Conservation (phyloP, 1,140 invertebrate genomes). For the Hyposmocoma kahamanoa region DNA sequence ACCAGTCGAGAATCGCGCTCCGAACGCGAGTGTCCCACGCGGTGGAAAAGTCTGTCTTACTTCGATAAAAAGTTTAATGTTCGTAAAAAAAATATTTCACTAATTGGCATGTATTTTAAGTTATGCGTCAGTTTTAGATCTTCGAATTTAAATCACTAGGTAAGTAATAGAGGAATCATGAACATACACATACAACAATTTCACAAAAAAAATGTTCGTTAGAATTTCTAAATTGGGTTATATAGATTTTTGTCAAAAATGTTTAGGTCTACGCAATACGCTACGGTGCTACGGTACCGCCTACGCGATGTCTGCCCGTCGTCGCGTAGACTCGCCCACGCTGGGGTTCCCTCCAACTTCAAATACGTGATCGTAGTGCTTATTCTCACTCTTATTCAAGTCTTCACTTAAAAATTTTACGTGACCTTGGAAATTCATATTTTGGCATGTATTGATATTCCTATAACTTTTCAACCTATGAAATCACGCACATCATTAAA, state of each 20-base stretch:
- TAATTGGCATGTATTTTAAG: background rate
- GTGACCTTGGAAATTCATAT: background rate
- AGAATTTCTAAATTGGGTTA: slow-evolving; percentile 1
- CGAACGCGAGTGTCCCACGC: too few species aligned
- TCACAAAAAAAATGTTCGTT: background rate
- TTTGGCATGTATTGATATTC: too few species aligned
- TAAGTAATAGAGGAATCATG: background rate
- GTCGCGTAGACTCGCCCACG: slow-evolving; percentile 67
- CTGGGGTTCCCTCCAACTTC: slow-evolving; percentile 20
- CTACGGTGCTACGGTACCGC: slow-evolving; percentile 45
- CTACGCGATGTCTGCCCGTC: slow-evolving; percentile 61
- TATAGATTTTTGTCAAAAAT: too few species aligned
- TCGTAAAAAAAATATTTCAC: too few species aligned
- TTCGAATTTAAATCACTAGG: too few species aligned
- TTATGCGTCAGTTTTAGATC: too few species aligned
- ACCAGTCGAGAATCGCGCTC: too few species aligned
- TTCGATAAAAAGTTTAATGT: too few species aligned
- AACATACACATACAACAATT: background rate
- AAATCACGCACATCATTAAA: too few species aligned
- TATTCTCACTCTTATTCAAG: background rate
- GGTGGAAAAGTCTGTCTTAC: too few species aligned
- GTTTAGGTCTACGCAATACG: slow-evolving; percentile 33
- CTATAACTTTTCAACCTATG: too few species aligned
- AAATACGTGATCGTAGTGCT: background rate
- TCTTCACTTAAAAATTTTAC: background rate